Percentiles rank a stretch among this genome's conserved stretches.
Conservation (phyloP, 1,140 invertebrate species). For the Heliconius hewitsoni region DNA sequence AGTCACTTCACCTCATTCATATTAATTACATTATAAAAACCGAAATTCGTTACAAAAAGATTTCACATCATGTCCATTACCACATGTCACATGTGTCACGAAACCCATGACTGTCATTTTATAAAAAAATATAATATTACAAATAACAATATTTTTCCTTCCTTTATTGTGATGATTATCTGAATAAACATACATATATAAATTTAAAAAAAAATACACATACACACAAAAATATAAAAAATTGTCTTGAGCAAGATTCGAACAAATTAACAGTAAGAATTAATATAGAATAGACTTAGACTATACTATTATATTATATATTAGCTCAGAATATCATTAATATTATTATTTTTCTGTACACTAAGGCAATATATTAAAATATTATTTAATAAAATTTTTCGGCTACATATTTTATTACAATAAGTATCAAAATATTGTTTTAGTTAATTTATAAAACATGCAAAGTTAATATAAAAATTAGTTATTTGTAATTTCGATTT, state of each 20-base stretch:
- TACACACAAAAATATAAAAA: neutral
- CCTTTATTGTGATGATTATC: neutral
- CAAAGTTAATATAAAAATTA: neutral
- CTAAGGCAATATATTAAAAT: neutral
- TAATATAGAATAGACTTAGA: neutral
- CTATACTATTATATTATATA: no score
- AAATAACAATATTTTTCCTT: neutral
- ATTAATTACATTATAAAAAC: neutral
- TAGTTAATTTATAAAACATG: neutral
- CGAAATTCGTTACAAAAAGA: neutral
- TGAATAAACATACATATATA: neutral
- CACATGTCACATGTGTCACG: constrained; percentile 26
- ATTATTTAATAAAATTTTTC: neutral
- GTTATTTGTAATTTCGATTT: neutral
- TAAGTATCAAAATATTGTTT: neutral
- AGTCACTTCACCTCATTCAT: neutral
- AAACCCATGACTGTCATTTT: constrained; percentile 16
- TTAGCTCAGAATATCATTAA: neutral
- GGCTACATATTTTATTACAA: no score
- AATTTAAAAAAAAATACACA: neutral
- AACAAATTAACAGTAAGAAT: neutral
- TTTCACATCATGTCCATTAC: constrained; percentile 26
- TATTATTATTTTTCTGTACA: neutral
- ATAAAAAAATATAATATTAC: neutral
- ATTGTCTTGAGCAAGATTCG: neutral